Base-by-base conservation (phyloP, 2,113 vertebrate species). In the Myotis lucifugus region DNA sequence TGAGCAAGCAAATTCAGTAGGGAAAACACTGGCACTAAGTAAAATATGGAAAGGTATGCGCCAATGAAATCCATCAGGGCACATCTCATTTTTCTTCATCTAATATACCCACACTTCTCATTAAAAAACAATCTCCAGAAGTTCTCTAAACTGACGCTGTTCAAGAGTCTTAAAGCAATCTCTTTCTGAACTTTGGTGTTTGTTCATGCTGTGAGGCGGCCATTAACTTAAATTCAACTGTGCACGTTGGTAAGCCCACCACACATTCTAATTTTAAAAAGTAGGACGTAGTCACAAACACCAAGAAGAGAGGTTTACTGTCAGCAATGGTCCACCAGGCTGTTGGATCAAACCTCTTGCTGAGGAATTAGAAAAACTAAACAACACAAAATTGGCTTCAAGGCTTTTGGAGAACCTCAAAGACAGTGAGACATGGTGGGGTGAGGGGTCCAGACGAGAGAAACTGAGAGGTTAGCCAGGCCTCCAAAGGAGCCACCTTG, bases 241-340 rank as follows among this genome's bases (percentile, higher is more conserved):
- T 73, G 54, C 14, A 85, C 1, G 1, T 54, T 19, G 87, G 27
- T 54, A 84, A 93, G 74, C 9, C 23, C 61, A 64, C 32, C 29
- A 91, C 27, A 18, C 19, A 90, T 3, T 96, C 42, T 69, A 56
- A 25, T 48, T 96, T 87, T 37, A 54, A 86, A 67, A 84, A 70
- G 25, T 19, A 74, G 15, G 61, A 94, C 90, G 2, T 40, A 91
- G 85, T 32, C 17, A 82, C 70, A 83, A 79, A 79, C 54, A 84
- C 34, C 61, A 56, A 91, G 61, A 91, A 23, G 78, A 92, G 67
- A 88, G 13, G 61, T n/a, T 32, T 3, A 94, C 32, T 64, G 85
- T 32, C 40, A 74, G 40, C 27, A 74, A 73, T 5, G 21, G 56
- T 46, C 72, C 12, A 67, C 52, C 67, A 85, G 67, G 34, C n/a